These are phyloP conservation scores for Scopus umbretta DNA, from an alignment of 2,113 vertebrate genomes.

Conservation along the genomic window DNA sequence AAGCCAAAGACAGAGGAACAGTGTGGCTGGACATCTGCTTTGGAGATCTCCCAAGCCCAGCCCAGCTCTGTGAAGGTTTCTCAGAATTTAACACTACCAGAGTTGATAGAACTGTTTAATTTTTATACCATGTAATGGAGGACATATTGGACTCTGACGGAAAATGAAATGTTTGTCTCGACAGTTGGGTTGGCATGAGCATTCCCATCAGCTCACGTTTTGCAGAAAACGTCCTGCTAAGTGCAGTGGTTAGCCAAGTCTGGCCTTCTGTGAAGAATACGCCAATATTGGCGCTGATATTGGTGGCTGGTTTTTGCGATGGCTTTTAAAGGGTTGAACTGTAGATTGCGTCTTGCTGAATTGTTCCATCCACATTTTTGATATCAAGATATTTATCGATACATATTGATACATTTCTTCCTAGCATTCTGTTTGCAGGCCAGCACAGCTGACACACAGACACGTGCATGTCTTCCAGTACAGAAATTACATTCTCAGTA, in stretches of 20 bases:
- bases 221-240: background rate
- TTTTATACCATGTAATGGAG: background rate
- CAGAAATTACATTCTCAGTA: background rate
- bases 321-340: background rate
- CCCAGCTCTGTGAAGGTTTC: background rate
- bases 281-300: background rate
- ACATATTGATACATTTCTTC: background rate
- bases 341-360: background rate
- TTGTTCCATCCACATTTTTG: background rate
- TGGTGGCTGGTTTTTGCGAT: background rate
- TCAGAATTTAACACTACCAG: background rate
- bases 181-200: background rate
- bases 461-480: background rate
- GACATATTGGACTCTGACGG: background rate
- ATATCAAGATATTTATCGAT: background rate
- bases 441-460: background rate
- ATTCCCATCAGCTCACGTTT: background rate
- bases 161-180: background rate
- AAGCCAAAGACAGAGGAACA: background rate
- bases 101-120: background rate
- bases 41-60: background rate
- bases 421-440: background rate
- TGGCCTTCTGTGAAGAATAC: background rate
- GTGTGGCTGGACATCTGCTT: background rate
- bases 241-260: background rate